Evolutionary conservation across 30 jellyfish, hydroid and myxozoan genomes (phyloP).

Genomic region (Pelagia noctiluca): DNA sequence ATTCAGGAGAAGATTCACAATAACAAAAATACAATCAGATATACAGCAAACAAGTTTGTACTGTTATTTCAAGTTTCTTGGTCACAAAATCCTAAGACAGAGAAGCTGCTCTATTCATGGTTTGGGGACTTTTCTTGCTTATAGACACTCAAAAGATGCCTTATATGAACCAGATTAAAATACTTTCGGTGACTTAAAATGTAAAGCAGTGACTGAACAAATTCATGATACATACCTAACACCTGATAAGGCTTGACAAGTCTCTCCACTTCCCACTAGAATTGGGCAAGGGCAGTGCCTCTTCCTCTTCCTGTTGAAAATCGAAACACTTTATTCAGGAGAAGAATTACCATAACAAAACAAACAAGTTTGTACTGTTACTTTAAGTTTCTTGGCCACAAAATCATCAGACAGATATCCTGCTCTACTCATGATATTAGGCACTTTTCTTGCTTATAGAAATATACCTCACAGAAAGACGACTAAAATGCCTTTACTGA

Average conservation of each 20-base stretch:
- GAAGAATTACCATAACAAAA: neutral
- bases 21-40: no score
- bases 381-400: neutral
- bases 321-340: neutral
- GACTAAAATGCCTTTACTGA: neutral
- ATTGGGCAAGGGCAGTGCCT: slow-evolving; percentile 50
- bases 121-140: no score
- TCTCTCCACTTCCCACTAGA: neutral
- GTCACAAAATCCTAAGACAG: neutral
- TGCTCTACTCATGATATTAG: neutral
- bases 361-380: neutral
- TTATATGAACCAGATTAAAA: neutral
- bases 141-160: no score
- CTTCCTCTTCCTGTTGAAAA: slow-evolving; percentile 39
- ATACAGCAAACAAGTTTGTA: neutral
- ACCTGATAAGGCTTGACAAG: neutral
- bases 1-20: neutral
- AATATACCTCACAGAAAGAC: neutral
- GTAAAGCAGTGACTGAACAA: neutral
- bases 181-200: neutral
- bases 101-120: neutral
- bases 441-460: neutral
- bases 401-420: neutral
- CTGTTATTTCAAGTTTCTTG: neutral
- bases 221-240: neutral